phyloP scores from a whole-genome alignment of 2,113 vertebrate genomes.

The Amazona vittata region DNA sequence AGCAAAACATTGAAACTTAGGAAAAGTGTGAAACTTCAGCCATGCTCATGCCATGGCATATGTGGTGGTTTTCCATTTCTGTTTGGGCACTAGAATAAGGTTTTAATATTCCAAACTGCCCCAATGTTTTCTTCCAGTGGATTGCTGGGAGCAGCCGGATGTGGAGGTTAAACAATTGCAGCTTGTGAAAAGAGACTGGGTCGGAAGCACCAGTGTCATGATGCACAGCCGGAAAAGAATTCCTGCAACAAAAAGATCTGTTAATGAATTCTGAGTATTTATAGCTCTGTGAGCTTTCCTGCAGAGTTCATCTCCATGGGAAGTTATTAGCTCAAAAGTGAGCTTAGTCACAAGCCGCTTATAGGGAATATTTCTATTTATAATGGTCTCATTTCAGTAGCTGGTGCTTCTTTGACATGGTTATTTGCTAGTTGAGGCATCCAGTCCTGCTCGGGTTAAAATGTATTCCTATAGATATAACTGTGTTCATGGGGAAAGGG shows the following conservation, averaged over 20 bases:
- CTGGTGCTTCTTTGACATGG: background rate
- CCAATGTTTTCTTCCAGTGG: slow-evolving; percentile 51
- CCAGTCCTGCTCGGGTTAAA: background rate
- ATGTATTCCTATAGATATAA: background rate
- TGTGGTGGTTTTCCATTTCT: background rate
- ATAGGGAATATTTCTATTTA: slow-evolving; percentile 60
- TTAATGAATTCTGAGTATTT: slow-evolving; percentile 69
- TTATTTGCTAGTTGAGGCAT: background rate
- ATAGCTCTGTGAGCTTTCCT: slow-evolving; percentile 62
- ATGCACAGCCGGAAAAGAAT: slow-evolving; percentile 49
- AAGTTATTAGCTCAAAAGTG: slow-evolving; percentile 67
- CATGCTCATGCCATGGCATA: background rate
- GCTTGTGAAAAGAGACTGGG: slow-evolving; percentile 47
- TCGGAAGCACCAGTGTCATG: slow-evolving; percentile 39
- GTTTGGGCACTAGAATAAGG: background rate
- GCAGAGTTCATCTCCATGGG: slow-evolving; percentile 52
- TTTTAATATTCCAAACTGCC: background rate
- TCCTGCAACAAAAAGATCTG: slow-evolving; percentile 57
- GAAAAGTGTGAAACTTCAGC: background rate
- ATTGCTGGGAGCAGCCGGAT: background rate
- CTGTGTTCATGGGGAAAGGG: background rate
- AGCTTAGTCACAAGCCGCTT: slow-evolving; percentile 61
- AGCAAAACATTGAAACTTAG: background rate
- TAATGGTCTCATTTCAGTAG: slow-evolving; percentile 11
- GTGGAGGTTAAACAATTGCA: slow-evolving; percentile 46